Evolutionary conservation across 2,797 vertebrate genomes (phyloP), one percentile per base, ranked within the genome.

Genomic region (Dromococcyx pavoninus): DNA sequence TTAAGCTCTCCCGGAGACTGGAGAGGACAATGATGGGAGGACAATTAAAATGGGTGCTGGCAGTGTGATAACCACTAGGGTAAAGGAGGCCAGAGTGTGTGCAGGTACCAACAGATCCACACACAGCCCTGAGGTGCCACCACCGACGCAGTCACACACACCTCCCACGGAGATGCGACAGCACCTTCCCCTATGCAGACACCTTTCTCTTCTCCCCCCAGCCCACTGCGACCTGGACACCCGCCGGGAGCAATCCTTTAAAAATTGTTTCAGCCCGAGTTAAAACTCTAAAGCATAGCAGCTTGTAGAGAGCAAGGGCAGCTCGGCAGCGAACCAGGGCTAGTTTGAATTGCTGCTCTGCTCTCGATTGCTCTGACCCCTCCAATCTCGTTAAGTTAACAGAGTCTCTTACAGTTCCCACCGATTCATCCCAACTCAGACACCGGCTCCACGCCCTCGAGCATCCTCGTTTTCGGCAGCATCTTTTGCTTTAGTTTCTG

Each of bases 221-320:
- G 50, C 4, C 30, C 61, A 10, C 16, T 9, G 2, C 12, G 2
- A 22, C 7, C 70, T 1, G 72, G 39, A 1, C 67, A 12, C 53
- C 0, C 30, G 9, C 23, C 3, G 0, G 13, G 24, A 77, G 28
- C 57, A 0, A 76, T 57, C 72, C 2, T 24, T 1, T 5, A 18
- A 50, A 3, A 54, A 44, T 17, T 33, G 30, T 79, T 60, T 43
- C 44, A 69, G 53, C 56, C 14, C 1, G 2, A 48, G 17, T 46
- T 32, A 1, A 4, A 66, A 87, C 71, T 56, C 71, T 0, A 1
- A 10, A 9, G 41, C 24, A 1, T 61, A 15, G 88, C 77, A 66
- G 56, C 84, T 18, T 2, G 23, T 19, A 7, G 51, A 2, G 7
- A 28, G 48, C 7, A 1, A 6, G n/a, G n/a, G 61, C 57, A 61